These are phyloP conservation scores for Pseudochaenichthys georgianus DNA, from an alignment of 2,797 vertebrate genomes.

Conservation along the genomic window DNA sequence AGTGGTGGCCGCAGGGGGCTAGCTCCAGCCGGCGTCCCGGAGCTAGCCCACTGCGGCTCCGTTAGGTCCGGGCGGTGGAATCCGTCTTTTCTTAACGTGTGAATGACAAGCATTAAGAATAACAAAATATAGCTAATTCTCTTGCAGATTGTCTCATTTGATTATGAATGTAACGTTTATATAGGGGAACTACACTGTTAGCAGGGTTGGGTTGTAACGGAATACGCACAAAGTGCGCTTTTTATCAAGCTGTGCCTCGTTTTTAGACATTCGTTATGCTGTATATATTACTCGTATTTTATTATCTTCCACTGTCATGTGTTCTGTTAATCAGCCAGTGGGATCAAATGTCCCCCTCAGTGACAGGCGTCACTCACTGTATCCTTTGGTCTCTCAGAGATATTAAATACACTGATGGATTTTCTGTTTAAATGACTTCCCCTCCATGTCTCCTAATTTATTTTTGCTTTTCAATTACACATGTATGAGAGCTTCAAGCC, in stretches of 20 bases:
- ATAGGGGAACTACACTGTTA: no score
- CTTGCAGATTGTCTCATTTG: no score
- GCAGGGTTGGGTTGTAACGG: no score
- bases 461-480: not conserved
- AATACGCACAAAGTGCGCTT: not conserved
- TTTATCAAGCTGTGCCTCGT: not conserved
- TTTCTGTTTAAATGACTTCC: not conserved
- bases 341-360: conserved; percentile 55
- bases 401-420: conserved; percentile 19
- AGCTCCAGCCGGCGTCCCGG: no score
- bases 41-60: no score
- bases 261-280: not conserved
- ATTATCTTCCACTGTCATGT: conserved; percentile 6
- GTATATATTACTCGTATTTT: not conserved
- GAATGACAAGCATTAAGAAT: no score
- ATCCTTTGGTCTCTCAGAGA: conserved; percentile 8
- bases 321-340: conserved; percentile 36
- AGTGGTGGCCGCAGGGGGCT: no score
- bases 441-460: not conserved
- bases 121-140: no score
- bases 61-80: no score
- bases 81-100: no score
- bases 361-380: not conserved
- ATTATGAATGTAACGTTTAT: no score
- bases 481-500: not conserved